Evolutionary conservation across 1,140 invertebrate genomes (phyloP).

Genomic region (Lineus longissimus): DNA sequence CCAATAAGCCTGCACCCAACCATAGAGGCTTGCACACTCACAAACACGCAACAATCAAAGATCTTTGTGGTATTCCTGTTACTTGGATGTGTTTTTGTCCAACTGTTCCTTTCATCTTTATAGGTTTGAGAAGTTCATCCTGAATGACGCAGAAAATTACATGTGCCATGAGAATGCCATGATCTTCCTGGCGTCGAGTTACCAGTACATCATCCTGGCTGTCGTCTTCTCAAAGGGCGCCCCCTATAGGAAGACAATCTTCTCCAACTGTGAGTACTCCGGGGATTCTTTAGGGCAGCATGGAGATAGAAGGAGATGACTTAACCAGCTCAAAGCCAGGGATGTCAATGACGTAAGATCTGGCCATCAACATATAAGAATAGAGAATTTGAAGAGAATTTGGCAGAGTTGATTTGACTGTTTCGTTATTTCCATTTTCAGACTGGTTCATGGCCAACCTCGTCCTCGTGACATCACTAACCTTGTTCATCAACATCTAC

Average conservation of each 20-base stretch:
- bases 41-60: too few species aligned
- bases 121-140: constrained; percentile 40
- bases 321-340: too few species aligned
- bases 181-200: constrained; percentile 77
- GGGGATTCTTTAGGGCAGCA: constrained; percentile 7
- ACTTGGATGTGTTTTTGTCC: too few species aligned
- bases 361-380: too few species aligned
- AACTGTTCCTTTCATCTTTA: constrained; percentile 3
- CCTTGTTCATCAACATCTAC: constrained; percentile 41
- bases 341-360: too few species aligned
- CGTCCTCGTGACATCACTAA: constrained; percentile 25
- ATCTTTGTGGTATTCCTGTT: too few species aligned
- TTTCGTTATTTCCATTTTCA: constrained; percentile 28
- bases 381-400: too few species aligned
- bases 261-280: constrained; percentile 46
- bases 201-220: constrained; percentile 85
- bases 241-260: constrained; percentile 64
- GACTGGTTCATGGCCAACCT: constrained; percentile 44
- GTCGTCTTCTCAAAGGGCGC: constrained; percentile 82
- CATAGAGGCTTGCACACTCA: too few species aligned
- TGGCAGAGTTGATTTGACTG: neutral
- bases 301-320: too few species aligned
- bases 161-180: constrained; percentile 49
- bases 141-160: constrained; percentile 39
- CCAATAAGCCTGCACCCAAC: too few species aligned